Evolutionary conservation across 2,888 invertebrate species (phyloP).

Genomic region (Rotaria magnacalcarata): DNA sequence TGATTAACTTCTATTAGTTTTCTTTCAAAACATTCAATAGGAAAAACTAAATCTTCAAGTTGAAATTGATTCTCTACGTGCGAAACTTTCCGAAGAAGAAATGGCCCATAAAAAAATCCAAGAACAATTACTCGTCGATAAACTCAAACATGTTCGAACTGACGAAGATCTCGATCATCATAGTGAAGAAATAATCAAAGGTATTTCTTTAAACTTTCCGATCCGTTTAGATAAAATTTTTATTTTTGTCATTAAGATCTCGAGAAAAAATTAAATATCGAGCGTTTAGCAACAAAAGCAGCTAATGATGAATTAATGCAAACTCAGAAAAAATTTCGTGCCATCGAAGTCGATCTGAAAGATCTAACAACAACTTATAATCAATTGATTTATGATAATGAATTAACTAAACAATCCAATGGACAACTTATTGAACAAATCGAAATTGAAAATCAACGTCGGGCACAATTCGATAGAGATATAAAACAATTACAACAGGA

Average conservation of each 20-base stretch:
- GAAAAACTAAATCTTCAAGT: conserved; percentile 9
- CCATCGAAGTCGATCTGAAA: background rate
- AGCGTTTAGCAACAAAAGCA: background rate
- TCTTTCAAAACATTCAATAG: background rate
- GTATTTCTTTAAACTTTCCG: background rate
- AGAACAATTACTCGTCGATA: background rate
- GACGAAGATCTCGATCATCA: background rate
- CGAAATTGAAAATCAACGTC: background rate
- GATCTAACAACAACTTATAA: background rate
- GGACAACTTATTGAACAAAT: background rate
- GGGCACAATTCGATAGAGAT: background rate
- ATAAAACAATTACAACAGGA: background rate
- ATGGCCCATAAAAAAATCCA: background rate
- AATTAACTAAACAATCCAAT: background rate
- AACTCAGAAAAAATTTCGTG: background rate
- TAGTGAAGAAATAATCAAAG: background rate
- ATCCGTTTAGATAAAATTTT: background rate
- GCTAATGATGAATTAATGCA: background rate
- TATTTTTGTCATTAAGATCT: background rate
- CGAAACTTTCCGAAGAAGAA: background rate
- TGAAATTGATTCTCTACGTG: background rate
- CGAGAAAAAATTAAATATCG: background rate
- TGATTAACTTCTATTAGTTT: background rate
- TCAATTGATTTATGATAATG: background rate
- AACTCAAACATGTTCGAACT: background rate